A percentile compares a stretch with the other conserved stretches of the same genome.
Evolutionary conservation across 2,888 invertebrate species (phyloP).

Genomic region (Bellardia pandia): DNA sequence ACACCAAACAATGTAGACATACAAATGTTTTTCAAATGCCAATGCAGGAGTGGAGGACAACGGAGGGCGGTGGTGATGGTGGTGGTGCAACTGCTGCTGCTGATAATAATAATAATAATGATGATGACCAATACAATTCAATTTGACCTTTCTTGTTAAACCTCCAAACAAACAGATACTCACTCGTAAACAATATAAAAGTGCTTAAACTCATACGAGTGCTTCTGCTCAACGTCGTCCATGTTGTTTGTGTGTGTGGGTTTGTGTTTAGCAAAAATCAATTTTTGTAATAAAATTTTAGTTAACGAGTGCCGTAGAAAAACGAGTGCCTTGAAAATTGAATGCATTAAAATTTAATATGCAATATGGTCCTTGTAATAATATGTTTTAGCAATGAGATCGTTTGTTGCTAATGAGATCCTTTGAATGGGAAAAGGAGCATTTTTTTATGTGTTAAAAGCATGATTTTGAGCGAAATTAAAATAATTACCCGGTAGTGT

Average conservation of each 20-base stretch:
- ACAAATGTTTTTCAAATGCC: slow-evolving; percentile 64
- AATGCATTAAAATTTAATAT: slow-evolving; percentile 48
- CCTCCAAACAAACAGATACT: slow-evolving; percentile 39
- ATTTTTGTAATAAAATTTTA: slow-evolving; percentile 44
- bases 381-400: not conserved
- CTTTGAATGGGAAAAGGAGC: not conserved
- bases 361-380: slow-evolving; percentile 16
- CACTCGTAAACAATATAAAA: slow-evolving; percentile 47
- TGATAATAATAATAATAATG: slow-evolving; percentile 19
- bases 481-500: too few relatives aligned
- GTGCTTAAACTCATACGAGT: slow-evolving; percentile 54
- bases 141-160: slow-evolving; percentile 61
- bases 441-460: not conserved
- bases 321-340: slow-evolving; percentile 17
- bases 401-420: slow-evolving; percentile 15
- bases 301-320: not conserved
- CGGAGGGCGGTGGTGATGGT: slow-evolving; percentile 20
- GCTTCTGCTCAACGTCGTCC: not conserved
- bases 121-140: slow-evolving; percentile 60
- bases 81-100: slow-evolving; percentile 7
- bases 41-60: slow-evolving; percentile 41
- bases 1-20: slow-evolving; percentile 57
- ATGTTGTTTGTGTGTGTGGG: slow-evolving; percentile 34
- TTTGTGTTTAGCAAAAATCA: slow-evolving; percentile 43
- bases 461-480: not conserved